Evolutionary conservation across 2,888 invertebrate genomes (phyloP).

Genomic region (Erebia ligea): DNA sequence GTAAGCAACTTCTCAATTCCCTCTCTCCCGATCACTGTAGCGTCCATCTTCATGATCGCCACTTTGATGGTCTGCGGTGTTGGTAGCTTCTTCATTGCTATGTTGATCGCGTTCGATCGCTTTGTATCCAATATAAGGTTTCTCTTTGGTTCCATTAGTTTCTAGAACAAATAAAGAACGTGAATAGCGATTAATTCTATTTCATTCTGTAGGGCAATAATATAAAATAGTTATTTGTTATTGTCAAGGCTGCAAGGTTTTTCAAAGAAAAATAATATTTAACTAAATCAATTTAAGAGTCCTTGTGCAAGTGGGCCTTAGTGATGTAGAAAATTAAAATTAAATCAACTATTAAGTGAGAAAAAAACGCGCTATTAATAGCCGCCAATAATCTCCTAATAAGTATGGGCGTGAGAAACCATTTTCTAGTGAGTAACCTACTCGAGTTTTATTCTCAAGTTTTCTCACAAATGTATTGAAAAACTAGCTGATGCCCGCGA

Average conservation of each 20-base stretch:
- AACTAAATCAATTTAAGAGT: too few relatives aligned
- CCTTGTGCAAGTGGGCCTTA: too few relatives aligned
- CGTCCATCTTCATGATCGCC: constrained; percentile 99
- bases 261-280: too few relatives aligned
- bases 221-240: neutral
- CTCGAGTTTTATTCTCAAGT: too few relatives aligned
- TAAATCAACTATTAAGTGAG: too few relatives aligned
- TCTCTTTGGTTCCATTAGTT: constrained; percentile 77
- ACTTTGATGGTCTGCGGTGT: constrained; percentile 98
- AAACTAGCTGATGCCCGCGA: too few relatives aligned
- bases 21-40: constrained; percentile 98
- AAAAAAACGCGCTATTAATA: too few relatives aligned
- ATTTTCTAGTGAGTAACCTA: too few relatives aligned
- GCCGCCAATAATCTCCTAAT: too few relatives aligned
- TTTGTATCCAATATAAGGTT: constrained; percentile 96
- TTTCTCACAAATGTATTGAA: too few relatives aligned
- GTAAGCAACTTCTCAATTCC: constrained; percentile 98
- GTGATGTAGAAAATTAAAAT: too few relatives aligned
- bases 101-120: constrained; percentile 99
- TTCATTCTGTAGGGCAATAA: neutral
- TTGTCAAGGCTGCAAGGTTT: neutral
- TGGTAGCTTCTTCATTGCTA: constrained; percentile 99
- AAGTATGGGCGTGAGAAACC: too few relatives aligned
- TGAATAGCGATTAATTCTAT: neutral
- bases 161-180: constrained; percentile 50